Conservation (phyloP, 2,888 invertebrate genomes). For the Xestia xanthographa region DNA sequence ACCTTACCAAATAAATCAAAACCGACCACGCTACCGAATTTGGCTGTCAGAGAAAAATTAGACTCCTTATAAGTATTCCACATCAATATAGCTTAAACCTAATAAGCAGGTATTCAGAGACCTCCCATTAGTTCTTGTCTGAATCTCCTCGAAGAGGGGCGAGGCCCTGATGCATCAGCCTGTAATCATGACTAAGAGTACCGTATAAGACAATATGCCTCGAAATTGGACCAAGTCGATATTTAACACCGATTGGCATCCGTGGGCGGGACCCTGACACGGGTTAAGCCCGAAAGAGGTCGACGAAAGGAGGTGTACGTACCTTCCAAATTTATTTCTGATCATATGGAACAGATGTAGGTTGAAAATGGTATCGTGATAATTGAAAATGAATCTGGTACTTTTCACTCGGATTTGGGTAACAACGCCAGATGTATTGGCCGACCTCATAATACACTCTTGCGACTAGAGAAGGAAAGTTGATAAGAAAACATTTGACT, state of each 20-base stretch:
- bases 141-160: constrained; percentile 22
- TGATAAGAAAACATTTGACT: neutral
- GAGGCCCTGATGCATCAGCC: constrained; percentile 48
- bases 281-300: constrained; percentile 55
- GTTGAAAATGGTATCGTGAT: constrained; percentile 22
- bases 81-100: constrained; percentile 26
- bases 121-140: constrained; percentile 47
- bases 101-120: constrained; percentile 39
- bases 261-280: constrained; percentile 70
- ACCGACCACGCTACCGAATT: neutral
- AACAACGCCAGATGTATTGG: neutral
- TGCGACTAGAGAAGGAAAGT: too few relatives aligned
- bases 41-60: neutral
- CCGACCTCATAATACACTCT: neutral
- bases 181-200: constrained; percentile 65
- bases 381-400: constrained; percentile 19
- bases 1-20: neutral
- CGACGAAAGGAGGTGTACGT: constrained; percentile 56
- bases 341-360: constrained; percentile 39
- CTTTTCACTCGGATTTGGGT: constrained; percentile 13
- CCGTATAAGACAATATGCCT: constrained; percentile 65
- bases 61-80: constrained; percentile 7
- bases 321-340: constrained; percentile 57
- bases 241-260: constrained; percentile 58
- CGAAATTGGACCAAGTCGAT: constrained; percentile 69